These are phyloP conservation scores for Ochropacha duplaris DNA, from an alignment of 2,888 invertebrate genomes.

Conservation along the genomic window DNA sequence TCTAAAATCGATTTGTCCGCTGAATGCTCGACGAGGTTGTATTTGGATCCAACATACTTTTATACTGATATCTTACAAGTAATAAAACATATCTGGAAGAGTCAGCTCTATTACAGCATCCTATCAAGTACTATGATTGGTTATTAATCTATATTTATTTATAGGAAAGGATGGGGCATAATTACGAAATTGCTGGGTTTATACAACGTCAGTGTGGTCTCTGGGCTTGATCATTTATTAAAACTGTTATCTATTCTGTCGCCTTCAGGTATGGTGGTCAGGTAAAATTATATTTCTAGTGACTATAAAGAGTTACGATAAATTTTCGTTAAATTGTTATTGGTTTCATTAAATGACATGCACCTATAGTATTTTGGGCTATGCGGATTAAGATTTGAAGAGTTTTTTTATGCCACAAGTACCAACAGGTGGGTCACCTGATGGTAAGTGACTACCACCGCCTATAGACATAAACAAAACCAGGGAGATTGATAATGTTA, in stretches of 20 bases:
- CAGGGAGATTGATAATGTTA: too few species aligned
- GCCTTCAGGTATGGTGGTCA: neutral
- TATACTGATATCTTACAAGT: conserved; percentile 11
- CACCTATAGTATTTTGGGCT: too few species aligned
- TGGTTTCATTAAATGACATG: too few species aligned
- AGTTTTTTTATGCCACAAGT: neutral
- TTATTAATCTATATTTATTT: neutral
- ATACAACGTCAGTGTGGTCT: neutral
- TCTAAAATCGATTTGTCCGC: conserved; percentile 33
- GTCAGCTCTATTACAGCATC: neutral
- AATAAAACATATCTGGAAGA: conserved; percentile 9
- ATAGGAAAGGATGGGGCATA: neutral
- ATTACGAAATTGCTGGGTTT: neutral
- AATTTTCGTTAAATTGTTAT: neutral
- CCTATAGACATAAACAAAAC: too few species aligned
- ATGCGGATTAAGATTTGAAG: too few species aligned
- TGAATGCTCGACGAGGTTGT: conserved; percentile 21
- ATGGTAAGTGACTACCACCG: too few species aligned
- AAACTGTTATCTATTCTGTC: neutral
- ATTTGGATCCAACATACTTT: conserved; percentile 26
- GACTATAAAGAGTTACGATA: neutral
- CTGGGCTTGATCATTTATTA: neutral
- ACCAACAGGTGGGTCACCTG: too few species aligned
- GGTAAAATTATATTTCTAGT: neutral
- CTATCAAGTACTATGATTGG: neutral